Evolutionary conservation across 2,797 vertebrate genomes (phyloP).

Genomic region (Anguilla marmorata): DNA sequence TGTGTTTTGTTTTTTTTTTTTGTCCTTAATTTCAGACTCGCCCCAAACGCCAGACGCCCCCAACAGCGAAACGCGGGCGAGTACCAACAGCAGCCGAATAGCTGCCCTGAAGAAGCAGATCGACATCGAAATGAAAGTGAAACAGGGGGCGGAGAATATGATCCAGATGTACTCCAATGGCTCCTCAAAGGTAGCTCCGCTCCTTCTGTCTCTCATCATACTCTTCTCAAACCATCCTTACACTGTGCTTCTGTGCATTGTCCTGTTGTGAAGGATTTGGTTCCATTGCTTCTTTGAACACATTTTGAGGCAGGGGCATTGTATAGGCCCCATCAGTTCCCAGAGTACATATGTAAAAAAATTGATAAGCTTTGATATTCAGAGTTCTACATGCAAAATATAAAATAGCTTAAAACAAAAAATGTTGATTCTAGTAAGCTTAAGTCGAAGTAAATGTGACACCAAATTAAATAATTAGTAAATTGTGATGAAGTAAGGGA

Average conservation of each 20-base stretch:
- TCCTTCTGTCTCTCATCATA: neutral
- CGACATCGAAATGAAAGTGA: constrained; percentile 88
- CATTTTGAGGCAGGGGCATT: neutral
- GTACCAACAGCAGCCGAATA: constrained; percentile 84
- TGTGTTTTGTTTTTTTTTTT: neutral
- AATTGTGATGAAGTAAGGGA: no score
- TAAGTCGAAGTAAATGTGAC: no score
- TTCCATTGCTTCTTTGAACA: neutral
- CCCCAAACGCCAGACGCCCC: constrained; percentile 92
- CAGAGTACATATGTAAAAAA: no score
- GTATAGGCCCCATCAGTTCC: neutral
- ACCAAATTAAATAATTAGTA: no score
- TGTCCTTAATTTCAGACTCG: constrained; percentile 75
- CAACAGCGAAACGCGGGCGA: constrained; percentile 83
- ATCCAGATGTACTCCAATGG: constrained; percentile 90
- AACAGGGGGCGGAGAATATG: constrained; percentile 89
- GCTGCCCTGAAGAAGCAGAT: constrained; percentile 84
- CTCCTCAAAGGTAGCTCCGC: constrained; percentile 79
- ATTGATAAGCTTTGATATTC: no score
- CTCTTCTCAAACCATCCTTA: neutral
- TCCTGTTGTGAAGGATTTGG: neutral
- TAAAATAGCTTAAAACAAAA: no score
- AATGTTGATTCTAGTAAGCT: no score
- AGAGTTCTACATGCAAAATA: no score
- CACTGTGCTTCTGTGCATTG: neutral